Evolutionary conservation across 2,888 invertebrate species (phyloP).

Genomic region (Margaritifera margaritifera): DNA sequence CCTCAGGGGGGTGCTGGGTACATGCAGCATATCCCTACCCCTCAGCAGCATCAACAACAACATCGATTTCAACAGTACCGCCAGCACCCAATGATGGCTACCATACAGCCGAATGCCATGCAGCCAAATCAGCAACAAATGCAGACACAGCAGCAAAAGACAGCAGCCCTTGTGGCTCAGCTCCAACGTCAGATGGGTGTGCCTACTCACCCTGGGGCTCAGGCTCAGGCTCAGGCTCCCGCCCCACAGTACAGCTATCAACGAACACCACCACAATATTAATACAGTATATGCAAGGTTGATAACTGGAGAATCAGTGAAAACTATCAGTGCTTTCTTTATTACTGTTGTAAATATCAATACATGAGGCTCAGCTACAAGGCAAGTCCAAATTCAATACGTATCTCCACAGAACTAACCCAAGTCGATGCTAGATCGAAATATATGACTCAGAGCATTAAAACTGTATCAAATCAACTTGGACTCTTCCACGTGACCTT

Average conservation of each 20-base stretch:
- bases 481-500: too few species aligned
- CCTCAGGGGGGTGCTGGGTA: constrained; percentile 28
- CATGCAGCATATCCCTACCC: constrained; percentile 51
- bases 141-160: constrained; percentile 71
- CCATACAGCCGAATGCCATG: constrained; percentile 18
- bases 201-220: constrained; percentile 18
- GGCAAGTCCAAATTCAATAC: too few species aligned
- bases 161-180: constrained; percentile 58
- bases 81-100: constrained; percentile 27
- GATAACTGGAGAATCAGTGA: not conserved
- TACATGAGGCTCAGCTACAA: too few species aligned
- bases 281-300: not conserved
- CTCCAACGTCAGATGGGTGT: constrained; percentile 55
- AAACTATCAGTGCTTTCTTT: not conserved
- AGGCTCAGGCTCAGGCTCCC: constrained; percentile 27
- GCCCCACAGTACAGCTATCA: constrained; percentile 35
- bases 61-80: constrained; percentile 68
- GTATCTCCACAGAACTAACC: too few species aligned
- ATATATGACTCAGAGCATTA: too few species aligned
- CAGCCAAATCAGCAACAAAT: constrained; percentile 69
- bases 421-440: too few species aligned
- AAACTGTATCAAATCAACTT: too few species aligned
- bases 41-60: constrained; percentile 63
- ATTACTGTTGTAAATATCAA: too few species aligned
- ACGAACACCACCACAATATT: constrained; percentile 42